Base-by-base conservation (phyloP, 2,113 vertebrate genomes). In the Perca flavescens region DNA sequence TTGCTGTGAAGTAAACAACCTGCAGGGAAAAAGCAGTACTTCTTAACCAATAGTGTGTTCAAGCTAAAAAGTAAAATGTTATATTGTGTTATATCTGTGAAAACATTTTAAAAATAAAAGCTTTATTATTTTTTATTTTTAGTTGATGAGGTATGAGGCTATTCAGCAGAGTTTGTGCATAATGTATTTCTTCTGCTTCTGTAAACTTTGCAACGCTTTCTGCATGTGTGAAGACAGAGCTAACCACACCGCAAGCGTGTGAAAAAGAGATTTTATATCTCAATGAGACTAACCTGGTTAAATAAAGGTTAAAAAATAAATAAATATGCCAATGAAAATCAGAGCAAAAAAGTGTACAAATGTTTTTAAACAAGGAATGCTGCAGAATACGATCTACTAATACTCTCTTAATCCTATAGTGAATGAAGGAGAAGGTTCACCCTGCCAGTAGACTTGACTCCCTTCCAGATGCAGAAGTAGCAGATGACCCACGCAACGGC, bases 391-490 rank as follows among this genome's bases (percentile, higher is more conserved):
- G 21, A 46, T 22, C 11, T 28, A 36, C 28, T 34, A 31, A 64
- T 64, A 61, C 8, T 47, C 8, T 28, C 7, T 46, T 46, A 15
- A 16, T 25, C 12, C 5, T 40, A 13, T 5, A 2, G 19, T 14
- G 10, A 40, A 12, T 0, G 5, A 21, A 65, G 13, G 17, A 15
- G 40, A 31, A 5, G 2, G 31, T 73, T 86, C 50, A 99, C 98
- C 96, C 99, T 99, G 82, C 98, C 98, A 0, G 97, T 98, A 72
- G 97, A 98, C 87, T 98, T 99, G 92, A 99, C 97, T 2, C 98
- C 98, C 87, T 99, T 99, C 97, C 98, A 99, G 71, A 99, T 98
- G 91, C 97, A 99, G 93, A 99, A 99, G 94, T 99, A 99, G 34
- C 97, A 99, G 81, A 99, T 92, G 80, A 97, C 91, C 98, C 98